Base-by-base conservation (phyloP, 30 jellyfish, hydroid and myxozoan genomes). In the Cassiopea xamachana region DNA sequence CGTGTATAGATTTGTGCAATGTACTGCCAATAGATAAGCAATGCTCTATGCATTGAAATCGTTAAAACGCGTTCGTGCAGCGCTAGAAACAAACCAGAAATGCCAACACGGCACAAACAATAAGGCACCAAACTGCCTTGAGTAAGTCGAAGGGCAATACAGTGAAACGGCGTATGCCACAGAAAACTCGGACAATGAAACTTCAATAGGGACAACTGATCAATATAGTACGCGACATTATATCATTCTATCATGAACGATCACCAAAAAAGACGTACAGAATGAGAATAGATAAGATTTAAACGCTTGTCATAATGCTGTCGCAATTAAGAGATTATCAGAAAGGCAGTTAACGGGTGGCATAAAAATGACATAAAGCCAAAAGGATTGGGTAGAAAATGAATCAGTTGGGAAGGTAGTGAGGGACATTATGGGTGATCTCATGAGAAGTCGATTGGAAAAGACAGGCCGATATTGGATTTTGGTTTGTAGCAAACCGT, bases 111-210 rank as follows among this genome's bases (percentile, higher is more conserved):
- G 51, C 7, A 19, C 50, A 58, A 15, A 50, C 87, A 78, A 78
- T 78, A n/a, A 49, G 87, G 87, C 87, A 78, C 87, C 87, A 78
- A 60, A 13, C 17, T 78, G 87, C 50, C 7, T 78, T 10, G 80
- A 55, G 80, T 71, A 1, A 71, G 39, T 55, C 27, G 15, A 71
- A 14, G 80, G 15, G 64, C 15, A 5, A 7, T 39, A 71, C 80
- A 71, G 27, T 14, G 2, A 71, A 71, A 71, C 55, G 80, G 80
- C 55, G 50, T 71, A 8, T n/a, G 17, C 39, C 51, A 1, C 39
- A 18, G 18, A 71, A 43, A 71, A 19, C n/a, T 19, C 15, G 10
- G 55, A 71, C 80, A 18, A 71, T 16, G 80, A 71, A n/a, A 43
- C 55, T 2, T 71, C 51, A 68, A 68, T 6, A 68, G 77, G 39